Conservation (phyloP, 2,888 invertebrate genomes). For the Vanessa cardui region DNA sequence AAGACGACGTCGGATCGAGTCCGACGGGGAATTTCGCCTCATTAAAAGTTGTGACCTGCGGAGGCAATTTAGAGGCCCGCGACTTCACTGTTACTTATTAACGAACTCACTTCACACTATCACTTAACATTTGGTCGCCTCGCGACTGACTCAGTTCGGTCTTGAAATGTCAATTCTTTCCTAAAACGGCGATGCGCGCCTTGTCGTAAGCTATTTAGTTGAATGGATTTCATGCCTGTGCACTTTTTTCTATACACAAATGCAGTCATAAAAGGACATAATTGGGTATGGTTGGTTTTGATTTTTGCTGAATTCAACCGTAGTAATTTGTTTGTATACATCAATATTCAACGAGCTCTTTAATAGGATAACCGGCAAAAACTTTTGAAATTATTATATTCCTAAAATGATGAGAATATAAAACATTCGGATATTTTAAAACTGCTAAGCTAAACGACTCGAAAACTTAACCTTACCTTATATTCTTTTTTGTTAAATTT, state of each 20-base stretch:
- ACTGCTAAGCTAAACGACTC: too few species aligned
- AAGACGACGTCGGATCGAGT: slow-evolving; percentile 73
- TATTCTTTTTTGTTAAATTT: too few species aligned
- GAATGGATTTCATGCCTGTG: neutral
- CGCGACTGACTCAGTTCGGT: slow-evolving; percentile 17
- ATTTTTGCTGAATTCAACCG: neutral
- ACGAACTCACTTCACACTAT: slow-evolving; percentile 72
- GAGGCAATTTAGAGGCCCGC: slow-evolving; percentile 77
- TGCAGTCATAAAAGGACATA: slow-evolving; percentile 1
- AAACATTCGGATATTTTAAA: too few species aligned
- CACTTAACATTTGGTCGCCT: slow-evolving; percentile 45
- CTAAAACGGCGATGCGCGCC: slow-evolving; percentile 19
- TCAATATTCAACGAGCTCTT: neutral
- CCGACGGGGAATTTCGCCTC: slow-evolving; percentile 79
- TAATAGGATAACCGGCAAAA: neutral
- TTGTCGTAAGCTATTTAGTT: neutral
- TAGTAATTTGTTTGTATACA: slow-evolving; percentile 1
- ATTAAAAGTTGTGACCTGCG: slow-evolving; percentile 82
- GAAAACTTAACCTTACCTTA: too few species aligned
- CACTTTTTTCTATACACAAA: neutral
- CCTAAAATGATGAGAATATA: too few species aligned
- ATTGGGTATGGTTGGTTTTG: neutral
- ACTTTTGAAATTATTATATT: neutral
- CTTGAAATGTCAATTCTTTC: slow-evolving; percentile 26
- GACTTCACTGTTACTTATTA: slow-evolving; percentile 70